Evolutionary conservation across 2,888 invertebrate genomes (phyloP), one percentile per base, ranked within the genome.

Genomic region (Hirtodrosophila confusa): DNA sequence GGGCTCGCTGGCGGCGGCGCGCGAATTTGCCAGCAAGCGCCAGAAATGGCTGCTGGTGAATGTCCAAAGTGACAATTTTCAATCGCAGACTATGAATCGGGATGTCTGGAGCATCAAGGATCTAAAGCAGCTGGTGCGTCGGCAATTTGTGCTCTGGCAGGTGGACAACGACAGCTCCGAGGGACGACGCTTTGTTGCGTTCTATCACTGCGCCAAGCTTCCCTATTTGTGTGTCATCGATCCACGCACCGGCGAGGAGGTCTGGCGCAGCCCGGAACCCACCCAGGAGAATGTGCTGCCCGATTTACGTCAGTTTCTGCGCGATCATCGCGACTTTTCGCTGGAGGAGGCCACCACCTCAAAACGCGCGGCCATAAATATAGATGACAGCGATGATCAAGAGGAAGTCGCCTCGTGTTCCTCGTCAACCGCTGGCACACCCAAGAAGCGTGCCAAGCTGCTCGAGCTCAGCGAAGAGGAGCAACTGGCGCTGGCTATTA

Each of bases 91-190:
- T 8, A 91, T 95, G 45, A 95, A 95, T 90, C 92, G 95, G 43
- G 95, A 95, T 87, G 93, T 95, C 1, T 95, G 95, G 95, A 93
- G 94, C 10, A 93, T 93, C 74, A 89, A 90, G 41, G 92, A 93
- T 57, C 93, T 95, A 5, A 93, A 93, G 66, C 92, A 93, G 56
- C 90, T 95, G 58, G 91, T 95, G 23, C 92, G 93, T 45, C 93
- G 94, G 55, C 93, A 94, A 87, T 95, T 95, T 88, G 90, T 95
- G 11, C 92, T 95, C 78, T 95, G 94, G 94, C 95, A 95, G 93
- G 94, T 94, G 29, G 75, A 76, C 35, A 64, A 84, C 31, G 85
- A 85, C 23, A 76, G 74, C 69, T 92, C 92, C 9, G 94, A 95
- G 65, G 95, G 95, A 0, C 91, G 92, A 36, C 92, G 94, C 29